Base-by-base conservation (phyloP, 92 coral and sea anemone species). In the Chrysogorgia sp. region DNA sequence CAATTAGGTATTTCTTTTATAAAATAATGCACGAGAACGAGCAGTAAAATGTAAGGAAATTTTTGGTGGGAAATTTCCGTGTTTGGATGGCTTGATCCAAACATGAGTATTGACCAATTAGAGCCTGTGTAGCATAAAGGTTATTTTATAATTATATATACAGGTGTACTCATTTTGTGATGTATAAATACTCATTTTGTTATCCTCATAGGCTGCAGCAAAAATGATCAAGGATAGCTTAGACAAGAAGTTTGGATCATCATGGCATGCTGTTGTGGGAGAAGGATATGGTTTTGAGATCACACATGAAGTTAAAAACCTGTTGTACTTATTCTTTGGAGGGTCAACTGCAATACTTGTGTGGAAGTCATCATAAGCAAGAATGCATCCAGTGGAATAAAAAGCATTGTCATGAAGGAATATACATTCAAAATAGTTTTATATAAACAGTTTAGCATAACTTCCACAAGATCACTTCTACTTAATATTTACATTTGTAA, bases 231-330 rank as follows among this genome's bases (percentile, higher is more conserved):
- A 94, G 71, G 98, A 94, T 53, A 90, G 92, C 23, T 82, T 94
- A 91, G 98, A 94, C 82, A 94, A 94, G 82, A 94, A 94, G 34
- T 94, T 94, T 89, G 98, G 98, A 12, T 90, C 98, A 7, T 94
- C 98, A 2, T 94, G 98, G 98, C 98, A 94, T 91, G 98, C 97
- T 4, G 89, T 91, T 1, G 98, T 94, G 19, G 98, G 98, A 7
- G 98, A 94, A 81, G 98, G 98, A 20, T 94, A 84, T 75, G 98
- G 98, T 10, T 94, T 94, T 87, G 98, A 94, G 66, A 92, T 94
- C 83, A 94, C 98, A 17, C 98, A 94, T 62, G 98, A 94, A 85
- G 98, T 94, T 58, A 91, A 89, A 49, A 94, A 94, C 82, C 85
- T 94, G 37, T 84, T 94, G 69, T 94, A 94, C 79, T 67, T 94